Evolutionary conservation across 2,888 invertebrate genomes (phyloP).

Genomic region (Drosophila eohydei): DNA sequence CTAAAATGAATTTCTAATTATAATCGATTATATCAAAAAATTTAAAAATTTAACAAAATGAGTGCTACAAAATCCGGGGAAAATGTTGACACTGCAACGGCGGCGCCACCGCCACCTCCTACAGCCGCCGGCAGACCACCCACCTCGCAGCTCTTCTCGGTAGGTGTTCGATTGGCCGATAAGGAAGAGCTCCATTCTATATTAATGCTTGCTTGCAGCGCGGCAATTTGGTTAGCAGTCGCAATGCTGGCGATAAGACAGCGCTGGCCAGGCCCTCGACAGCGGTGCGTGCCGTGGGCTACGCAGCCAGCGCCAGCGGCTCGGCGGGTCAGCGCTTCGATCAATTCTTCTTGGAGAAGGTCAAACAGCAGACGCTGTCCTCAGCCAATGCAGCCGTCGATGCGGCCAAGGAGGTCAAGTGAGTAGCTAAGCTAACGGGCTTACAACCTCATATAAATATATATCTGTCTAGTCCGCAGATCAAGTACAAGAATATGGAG

Average conservation of each 20-base stretch:
- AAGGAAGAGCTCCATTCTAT: background rate
- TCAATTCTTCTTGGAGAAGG: slow-evolving; percentile 88
- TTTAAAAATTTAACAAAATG: slow-evolving; percentile 20
- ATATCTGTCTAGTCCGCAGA: slow-evolving; percentile 88
- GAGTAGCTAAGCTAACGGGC: slow-evolving; percentile 15
- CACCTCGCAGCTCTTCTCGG: slow-evolving; percentile 81
- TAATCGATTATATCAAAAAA: background rate
- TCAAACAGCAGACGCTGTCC: slow-evolving; percentile 82
- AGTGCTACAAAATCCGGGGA: slow-evolving; percentile 31
- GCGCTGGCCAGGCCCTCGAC: slow-evolving; percentile 93
- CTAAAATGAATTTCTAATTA: background rate
- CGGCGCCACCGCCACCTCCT: slow-evolving; percentile 72
- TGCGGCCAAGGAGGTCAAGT: slow-evolving; percentile 88
- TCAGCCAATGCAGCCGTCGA: slow-evolving; percentile 84
- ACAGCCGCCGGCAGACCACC: slow-evolving; percentile 81
- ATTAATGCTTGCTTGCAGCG: slow-evolving; percentile 53
- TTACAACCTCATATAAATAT: background rate
- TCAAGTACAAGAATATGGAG: slow-evolving; percentile 95
- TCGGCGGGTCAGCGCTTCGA: slow-evolving; percentile 88
- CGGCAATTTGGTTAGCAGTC: slow-evolving; percentile 83
- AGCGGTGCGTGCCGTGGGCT: slow-evolving; percentile 98
- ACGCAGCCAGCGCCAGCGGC: slow-evolving; percentile 89
- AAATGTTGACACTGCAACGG: slow-evolving; percentile 22
- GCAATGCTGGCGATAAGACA: slow-evolving; percentile 78
- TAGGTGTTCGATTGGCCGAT: slow-evolving; percentile 28